Conservation (phyloP, 2,797 vertebrate genomes). For the Xerus rutilus region DNA sequence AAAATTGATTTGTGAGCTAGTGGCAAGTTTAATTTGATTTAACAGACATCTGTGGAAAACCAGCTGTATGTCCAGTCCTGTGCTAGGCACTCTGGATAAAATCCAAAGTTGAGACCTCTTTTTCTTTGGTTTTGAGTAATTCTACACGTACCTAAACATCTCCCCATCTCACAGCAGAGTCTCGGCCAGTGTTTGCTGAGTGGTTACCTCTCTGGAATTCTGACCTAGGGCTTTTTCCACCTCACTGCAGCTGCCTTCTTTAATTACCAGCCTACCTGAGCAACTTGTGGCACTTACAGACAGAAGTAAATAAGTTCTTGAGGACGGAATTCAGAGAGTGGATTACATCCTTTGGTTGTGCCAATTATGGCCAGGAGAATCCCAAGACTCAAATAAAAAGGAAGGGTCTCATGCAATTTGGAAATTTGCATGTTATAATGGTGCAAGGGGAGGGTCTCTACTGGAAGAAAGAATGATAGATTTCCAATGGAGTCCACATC, state of each 20-base stretch:
- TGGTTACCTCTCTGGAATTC: not conserved
- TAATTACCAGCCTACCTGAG: constrained; percentile 10
- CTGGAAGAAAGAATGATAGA: not conserved
- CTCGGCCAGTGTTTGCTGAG: not conserved
- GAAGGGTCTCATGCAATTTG: not conserved
- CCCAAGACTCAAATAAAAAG: not conserved
- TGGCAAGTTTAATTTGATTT: not conserved
- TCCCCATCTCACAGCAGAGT: not conserved
- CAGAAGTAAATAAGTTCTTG: constrained; percentile 33
- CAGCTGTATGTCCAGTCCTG: fast-evolving
- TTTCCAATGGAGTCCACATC: not conserved
- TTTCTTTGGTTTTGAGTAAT: not conserved
- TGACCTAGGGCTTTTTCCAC: not conserved
- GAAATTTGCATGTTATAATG: not conserved
- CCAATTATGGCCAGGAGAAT: not conserved
- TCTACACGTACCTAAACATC: not conserved
- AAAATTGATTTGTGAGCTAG: not conserved
- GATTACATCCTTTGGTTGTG: not conserved
- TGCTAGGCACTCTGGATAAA: not conserved
- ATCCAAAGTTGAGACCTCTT: not conserved
- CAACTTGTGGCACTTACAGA: constrained; percentile 23
- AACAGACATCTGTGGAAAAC: not conserved
- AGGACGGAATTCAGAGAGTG: constrained; percentile 22
- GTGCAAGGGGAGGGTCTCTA: not conserved
- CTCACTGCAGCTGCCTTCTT: not conserved